Evolutionary conservation across 53 echinoderm and acorn worm species (phyloP).

Genomic region (Arbacia lixula): DNA sequence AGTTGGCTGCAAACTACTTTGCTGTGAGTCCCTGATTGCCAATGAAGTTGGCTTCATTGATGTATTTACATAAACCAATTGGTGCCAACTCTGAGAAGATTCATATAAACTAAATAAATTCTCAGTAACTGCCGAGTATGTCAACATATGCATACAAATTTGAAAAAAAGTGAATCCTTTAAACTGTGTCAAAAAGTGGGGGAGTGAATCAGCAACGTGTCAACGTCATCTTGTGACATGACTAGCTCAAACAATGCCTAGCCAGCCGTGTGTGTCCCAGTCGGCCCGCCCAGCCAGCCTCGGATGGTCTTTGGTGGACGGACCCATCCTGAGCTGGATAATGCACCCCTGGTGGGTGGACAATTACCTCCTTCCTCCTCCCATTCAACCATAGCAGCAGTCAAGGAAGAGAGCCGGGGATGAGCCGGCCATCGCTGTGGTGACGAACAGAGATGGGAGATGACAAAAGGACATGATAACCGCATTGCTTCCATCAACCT

Average conservation of each 20-base stretch:
- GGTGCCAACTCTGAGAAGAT: too few relatives aligned
- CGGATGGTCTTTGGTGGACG: neutral
- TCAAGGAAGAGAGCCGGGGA: neutral
- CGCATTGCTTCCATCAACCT: slow-evolving; percentile 15
- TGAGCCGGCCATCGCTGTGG: neutral
- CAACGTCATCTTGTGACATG: slow-evolving; percentile 15
- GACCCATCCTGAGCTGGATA: slow-evolving; percentile 25
- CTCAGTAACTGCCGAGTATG: too few relatives aligned
- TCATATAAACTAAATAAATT: too few relatives aligned
- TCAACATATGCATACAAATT: too few relatives aligned
- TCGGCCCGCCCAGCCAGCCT: neutral
- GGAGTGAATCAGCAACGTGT: slow-evolving; percentile 35
- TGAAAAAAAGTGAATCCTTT: too few relatives aligned
- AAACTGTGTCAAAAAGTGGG: neutral
- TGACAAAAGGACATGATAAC: slow-evolving; percentile 34
- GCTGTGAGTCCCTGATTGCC: too few relatives aligned
- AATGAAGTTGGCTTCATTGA: too few relatives aligned
- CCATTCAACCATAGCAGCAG: slow-evolving; percentile 33
- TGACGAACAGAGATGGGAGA: neutral
- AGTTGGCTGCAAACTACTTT: too few relatives aligned
- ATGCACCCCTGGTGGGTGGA: slow-evolving; percentile 36
- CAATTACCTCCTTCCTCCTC: slow-evolving; percentile 58
- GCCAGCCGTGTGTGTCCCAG: slow-evolving; percentile 35
- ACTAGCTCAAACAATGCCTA: slow-evolving; percentile 38
- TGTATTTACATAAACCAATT: too few relatives aligned